phyloP scores from a whole-genome alignment of 2,888 invertebrate genomes.

The Acleris literana region DNA sequence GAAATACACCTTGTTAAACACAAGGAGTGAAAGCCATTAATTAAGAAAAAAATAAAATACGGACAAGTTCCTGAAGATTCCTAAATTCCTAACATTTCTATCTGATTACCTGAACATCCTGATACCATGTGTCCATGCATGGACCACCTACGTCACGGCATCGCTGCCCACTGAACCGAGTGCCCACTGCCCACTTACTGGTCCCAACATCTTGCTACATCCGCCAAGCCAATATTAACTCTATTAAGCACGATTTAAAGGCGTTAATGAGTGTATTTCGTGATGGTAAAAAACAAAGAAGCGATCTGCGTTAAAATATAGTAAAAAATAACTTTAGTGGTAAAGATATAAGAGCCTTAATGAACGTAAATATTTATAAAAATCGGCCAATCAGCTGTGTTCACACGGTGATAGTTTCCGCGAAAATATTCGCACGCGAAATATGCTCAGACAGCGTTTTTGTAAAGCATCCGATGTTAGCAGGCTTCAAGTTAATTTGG shows the following conservation, averaged over 20 bases:
- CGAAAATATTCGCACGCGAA: conserved; percentile 31
- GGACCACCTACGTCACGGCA: conserved; percentile 64
- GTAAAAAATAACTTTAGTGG: not conserved
- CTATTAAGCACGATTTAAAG: not conserved
- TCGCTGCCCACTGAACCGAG: conserved; percentile 66
- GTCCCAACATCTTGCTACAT: conserved; percentile 15
- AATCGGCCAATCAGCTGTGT: conserved; percentile 33
- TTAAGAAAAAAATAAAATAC: no score
- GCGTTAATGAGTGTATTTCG: not conserved
- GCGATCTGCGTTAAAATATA: not conserved
- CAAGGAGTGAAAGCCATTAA: no score
- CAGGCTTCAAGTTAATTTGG: conserved; percentile 36
- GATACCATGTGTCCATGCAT: conserved; percentile 53
- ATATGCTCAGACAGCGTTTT: conserved; percentile 33
- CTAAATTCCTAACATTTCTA: conserved; percentile 11
- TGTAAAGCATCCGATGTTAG: conserved; percentile 35
- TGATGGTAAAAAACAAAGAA: not conserved
- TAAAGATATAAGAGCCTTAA: not conserved
- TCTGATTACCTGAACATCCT: conserved; percentile 20
- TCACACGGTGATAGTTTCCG: conserved; percentile 46
- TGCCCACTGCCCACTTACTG: conserved; percentile 49
- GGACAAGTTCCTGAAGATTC: no score
- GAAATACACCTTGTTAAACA: no score
- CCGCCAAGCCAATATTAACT: not conserved
- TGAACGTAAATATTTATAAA: not conserved